Conservation (phyloP, 2,888 invertebrate species). For the Chloromyia formosa region DNA sequence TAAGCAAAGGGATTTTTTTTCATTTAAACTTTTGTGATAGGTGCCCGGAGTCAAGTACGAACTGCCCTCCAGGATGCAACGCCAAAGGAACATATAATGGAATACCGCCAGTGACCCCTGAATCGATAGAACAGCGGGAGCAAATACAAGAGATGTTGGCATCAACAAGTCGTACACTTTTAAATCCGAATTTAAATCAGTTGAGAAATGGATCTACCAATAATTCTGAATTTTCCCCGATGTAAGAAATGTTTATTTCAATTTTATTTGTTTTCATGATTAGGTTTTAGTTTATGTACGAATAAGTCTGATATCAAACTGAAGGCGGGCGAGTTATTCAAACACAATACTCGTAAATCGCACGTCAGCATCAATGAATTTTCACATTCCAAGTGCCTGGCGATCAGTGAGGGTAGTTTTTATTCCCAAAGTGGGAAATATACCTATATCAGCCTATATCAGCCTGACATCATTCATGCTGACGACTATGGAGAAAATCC, state of each 20-base stretch:
- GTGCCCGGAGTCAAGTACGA: conserved; percentile 56
- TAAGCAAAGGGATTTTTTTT: too few relatives aligned
- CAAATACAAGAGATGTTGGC: conserved; percentile 78
- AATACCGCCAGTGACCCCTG: conserved; percentile 73
- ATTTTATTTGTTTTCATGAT: background rate
- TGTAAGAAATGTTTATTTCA: conserved; percentile 52
- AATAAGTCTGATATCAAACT: background rate
- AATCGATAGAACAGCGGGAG: conserved; percentile 70
- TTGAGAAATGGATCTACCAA: background rate
- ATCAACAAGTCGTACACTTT: conserved; percentile 55
- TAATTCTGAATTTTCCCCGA: conserved; percentile 49
- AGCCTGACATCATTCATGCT: too few relatives aligned
- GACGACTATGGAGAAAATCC: too few relatives aligned
- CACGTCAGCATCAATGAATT: too few relatives aligned
- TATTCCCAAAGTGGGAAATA: too few relatives aligned
- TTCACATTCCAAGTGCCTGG: too few relatives aligned
- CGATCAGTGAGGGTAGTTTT: too few relatives aligned
- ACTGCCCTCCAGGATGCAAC: conserved; percentile 81
- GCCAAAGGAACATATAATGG: conserved; percentile 79
- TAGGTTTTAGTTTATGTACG: background rate
- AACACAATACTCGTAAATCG: too few relatives aligned
- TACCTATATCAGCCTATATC: too few relatives aligned
- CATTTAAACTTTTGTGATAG: conserved; percentile 41
- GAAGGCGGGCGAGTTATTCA: too few relatives aligned
- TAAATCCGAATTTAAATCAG: conserved; percentile 28